These are phyloP conservation scores for Erpetoichthys calabaricus DNA, from an alignment of 2,797 vertebrate genomes.

Conservation along the genomic window DNA sequence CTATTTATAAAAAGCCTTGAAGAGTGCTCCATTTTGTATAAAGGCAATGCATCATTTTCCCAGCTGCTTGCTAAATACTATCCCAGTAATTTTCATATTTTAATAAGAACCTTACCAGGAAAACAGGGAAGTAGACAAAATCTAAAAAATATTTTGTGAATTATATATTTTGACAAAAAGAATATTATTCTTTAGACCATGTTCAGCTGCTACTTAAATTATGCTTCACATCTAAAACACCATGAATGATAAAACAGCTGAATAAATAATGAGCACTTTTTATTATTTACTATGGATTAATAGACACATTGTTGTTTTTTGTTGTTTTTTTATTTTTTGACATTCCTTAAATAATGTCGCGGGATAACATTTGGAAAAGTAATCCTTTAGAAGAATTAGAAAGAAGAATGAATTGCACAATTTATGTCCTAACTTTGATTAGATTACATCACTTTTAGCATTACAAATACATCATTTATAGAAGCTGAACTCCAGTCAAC, in stretches of 20 bases:
- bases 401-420: conserved; percentile 3
- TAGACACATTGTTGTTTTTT: conserved; percentile 11
- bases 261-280: conserved; percentile 14
- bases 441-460: neutral
- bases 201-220: conserved; percentile 18
- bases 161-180: conserved; percentile 17
- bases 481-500: neutral
- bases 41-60: conserved; percentile 7
- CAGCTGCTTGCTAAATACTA: conserved; percentile 8
- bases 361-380: conserved; percentile 9
- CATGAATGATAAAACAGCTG: conserved; percentile 16
- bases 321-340: conserved; percentile 3
- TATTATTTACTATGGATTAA: conserved; percentile 9
- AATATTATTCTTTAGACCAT: conserved; percentile 15
- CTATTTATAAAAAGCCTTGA: too few species aligned
- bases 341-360: conserved; percentile 3
- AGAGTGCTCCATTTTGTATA: neutral
- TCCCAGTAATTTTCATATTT: neutral
- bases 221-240: conserved; percentile 6
- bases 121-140: conserved; percentile 5
- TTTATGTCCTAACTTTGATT: neutral
- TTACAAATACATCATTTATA: conserved; percentile 3
- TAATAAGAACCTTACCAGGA: neutral
- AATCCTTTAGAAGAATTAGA: neutral
- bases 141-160: conserved; percentile 8